Conservation (phyloP, 2,797 vertebrate species). For the Acanthopagrus latus region DNA sequence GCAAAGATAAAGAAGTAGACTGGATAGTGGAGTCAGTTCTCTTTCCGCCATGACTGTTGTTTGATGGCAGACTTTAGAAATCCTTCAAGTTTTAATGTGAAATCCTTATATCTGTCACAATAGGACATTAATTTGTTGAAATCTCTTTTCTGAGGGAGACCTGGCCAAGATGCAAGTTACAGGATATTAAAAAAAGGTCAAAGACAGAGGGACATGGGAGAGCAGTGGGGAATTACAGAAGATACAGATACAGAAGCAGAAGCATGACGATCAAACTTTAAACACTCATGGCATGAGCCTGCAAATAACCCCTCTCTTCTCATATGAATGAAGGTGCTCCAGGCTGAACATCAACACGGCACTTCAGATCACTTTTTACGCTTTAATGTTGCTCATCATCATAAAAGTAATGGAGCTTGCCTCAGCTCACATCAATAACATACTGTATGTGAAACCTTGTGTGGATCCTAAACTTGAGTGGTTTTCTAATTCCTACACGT, state of each 20-base stretch:
- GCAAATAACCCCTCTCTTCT: neutral
- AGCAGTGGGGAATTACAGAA: neutral
- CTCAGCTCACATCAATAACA: conserved; percentile 23
- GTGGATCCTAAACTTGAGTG: neutral
- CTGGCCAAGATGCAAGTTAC: too few relatives aligned
- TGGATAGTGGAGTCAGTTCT: neutral
- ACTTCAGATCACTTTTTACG: conserved; percentile 11
- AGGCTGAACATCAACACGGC: conserved; percentile 6
- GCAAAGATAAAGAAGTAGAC: too few relatives aligned
- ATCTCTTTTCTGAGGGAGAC: too few relatives aligned
- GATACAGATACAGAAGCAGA: neutral
- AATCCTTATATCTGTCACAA: neutral
- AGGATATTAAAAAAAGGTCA: too few relatives aligned
- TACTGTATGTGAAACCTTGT: conserved; percentile 11
- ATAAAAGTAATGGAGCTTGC: conserved; percentile 1
- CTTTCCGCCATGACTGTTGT: neutral
- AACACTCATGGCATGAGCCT: neutral
- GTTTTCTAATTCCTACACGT: conserved; percentile 22
- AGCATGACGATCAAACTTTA: conserved; percentile 4
- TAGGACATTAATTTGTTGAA: neutral
- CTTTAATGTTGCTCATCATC: conserved; percentile 14
- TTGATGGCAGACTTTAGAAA: neutral
- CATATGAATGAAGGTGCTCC: conserved; percentile 12
- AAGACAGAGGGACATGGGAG: neutral
- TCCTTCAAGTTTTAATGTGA: conserved; percentile 2